Conservation (phyloP, 2,113 vertebrate species). For the Pardalotus punctatus region DNA sequence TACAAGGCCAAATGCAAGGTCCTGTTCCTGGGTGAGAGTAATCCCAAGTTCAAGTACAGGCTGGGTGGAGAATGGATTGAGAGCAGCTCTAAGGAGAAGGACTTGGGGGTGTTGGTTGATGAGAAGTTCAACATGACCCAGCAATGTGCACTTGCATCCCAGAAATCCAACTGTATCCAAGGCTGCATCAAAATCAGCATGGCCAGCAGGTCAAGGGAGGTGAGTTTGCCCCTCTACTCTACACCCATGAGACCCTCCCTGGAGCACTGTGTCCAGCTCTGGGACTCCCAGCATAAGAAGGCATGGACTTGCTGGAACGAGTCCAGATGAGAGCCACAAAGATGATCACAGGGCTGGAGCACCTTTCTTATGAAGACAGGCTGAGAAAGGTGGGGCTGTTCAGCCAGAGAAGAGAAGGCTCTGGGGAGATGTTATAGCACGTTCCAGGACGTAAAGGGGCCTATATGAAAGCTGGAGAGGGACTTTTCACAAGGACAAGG, state of each 20-base stretch:
- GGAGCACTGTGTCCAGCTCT: background rate
- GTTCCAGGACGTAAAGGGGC: background rate
- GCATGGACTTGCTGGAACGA: background rate
- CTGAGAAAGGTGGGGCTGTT: background rate
- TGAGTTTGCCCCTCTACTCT: background rate
- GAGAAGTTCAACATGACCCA: background rate
- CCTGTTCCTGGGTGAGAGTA: background rate
- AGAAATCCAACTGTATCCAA: background rate
- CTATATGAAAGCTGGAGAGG: background rate
- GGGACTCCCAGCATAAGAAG: background rate
- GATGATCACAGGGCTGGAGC: background rate
- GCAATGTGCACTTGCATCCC: background rate
- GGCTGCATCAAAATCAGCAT: background rate
- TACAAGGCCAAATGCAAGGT: background rate
- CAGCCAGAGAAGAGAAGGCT: background rate
- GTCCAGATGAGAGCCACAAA: background rate
- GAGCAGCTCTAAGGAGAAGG: background rate
- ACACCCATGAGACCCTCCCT: background rate
- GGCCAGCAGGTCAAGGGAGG: background rate
- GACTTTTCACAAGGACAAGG: background rate
- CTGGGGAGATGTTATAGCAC: background rate
- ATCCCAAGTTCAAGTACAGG: background rate
- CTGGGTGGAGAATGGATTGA: background rate
- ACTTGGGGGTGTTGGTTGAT: background rate
- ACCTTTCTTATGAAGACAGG: background rate